Conservation (phyloP, 1,140 invertebrate species). For the Paraescarpia echinospica region DNA sequence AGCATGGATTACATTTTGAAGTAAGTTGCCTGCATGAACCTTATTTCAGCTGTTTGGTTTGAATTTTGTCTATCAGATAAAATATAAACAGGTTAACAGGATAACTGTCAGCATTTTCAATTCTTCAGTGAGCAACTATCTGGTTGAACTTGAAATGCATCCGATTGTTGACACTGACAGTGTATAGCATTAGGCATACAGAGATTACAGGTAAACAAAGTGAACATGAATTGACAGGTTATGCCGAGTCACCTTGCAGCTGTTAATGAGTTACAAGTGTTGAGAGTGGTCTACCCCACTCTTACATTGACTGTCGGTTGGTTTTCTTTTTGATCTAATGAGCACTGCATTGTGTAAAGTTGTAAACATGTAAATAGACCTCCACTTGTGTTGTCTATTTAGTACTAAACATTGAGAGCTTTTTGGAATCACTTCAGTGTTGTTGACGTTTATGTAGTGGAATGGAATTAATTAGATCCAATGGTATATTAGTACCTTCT, state of each 20-base stretch:
- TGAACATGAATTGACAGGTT: not conserved
- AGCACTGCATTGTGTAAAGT: not conserved
- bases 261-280: not conserved
- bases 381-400: not conserved
- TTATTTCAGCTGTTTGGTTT: too few species aligned
- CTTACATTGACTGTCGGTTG: not conserved
- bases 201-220: not conserved
- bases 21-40: too few species aligned
- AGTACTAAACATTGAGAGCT: not conserved
- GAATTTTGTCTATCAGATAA: too few species aligned
- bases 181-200: not conserved
- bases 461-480: not conserved
- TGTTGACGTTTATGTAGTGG: not conserved
- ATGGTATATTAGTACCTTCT: not conserved
- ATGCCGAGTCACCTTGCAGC: not conserved
- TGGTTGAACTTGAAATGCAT: too few species aligned
- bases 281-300: not conserved
- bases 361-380: not conserved
- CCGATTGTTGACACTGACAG: not conserved
- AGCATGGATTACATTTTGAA: too few species aligned
- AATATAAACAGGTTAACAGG: too few species aligned
- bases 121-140: too few species aligned
- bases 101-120: too few species aligned
- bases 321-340: not conserved
- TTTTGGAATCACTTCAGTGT: not conserved